Evolutionary conservation across 2,888 invertebrate genomes (phyloP).

Genomic region (Muscina levida): DNA sequence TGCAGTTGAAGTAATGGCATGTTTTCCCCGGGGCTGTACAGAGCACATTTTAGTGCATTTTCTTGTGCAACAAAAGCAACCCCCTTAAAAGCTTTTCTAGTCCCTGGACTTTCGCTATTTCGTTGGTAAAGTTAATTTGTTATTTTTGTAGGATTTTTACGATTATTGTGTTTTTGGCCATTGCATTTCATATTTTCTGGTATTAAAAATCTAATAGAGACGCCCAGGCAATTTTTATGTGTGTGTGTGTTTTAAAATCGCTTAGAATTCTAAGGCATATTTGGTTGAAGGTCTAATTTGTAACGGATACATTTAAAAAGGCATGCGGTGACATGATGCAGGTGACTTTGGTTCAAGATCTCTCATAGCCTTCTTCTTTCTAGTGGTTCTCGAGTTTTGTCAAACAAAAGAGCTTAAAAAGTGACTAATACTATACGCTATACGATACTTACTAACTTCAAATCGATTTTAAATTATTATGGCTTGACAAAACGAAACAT

Average conservation of each 20-base stretch:
- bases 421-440: too few relatives aligned
- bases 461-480: too few relatives aligned
- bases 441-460: too few relatives aligned
- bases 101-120: background rate
- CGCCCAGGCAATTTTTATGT: conserved; percentile 58
- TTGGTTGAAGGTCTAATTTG: too few relatives aligned
- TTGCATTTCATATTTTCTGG: conserved; percentile 7
- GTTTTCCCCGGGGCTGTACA: conserved; percentile 48
- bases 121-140: conserved; percentile 59
- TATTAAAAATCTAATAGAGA: conserved; percentile 33
- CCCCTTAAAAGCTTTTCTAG: conserved; percentile 6
- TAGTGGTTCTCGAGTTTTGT: too few relatives aligned
- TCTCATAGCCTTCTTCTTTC: too few relatives aligned
- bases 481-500: too few relatives aligned
- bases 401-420: too few relatives aligned
- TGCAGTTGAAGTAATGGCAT: conserved; percentile 50
- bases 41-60: conserved; percentile 54
- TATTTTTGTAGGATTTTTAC: conserved; percentile 39
- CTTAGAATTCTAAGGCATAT: too few relatives aligned
- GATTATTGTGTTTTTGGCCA: conserved; percentile 18
- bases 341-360: too few relatives aligned
- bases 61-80: conserved; percentile 23
- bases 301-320: too few relatives aligned
- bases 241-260: conserved; percentile 2
- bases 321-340: too few relatives aligned